Evolutionary conservation across 2,888 invertebrate genomes (phyloP).

Genomic region (Matsumyia berberina): DNA sequence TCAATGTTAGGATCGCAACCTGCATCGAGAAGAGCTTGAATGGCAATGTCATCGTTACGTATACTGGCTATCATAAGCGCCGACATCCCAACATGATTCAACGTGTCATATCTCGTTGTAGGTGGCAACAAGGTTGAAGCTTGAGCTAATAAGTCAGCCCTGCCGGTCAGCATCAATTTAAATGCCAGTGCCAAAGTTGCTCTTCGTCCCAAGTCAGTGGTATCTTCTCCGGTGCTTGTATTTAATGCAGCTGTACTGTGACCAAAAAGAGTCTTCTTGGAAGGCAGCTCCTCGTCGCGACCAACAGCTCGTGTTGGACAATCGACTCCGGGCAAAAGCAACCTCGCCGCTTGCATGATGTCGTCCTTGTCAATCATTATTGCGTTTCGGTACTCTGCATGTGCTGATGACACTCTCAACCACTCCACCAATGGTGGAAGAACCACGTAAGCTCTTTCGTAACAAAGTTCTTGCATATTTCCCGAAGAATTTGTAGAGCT

Average conservation of each 20-base stretch:
- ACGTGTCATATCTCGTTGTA: slow-evolving; percentile 89
- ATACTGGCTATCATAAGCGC: slow-evolving; percentile 93
- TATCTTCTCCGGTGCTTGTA: slow-evolving; percentile 81
- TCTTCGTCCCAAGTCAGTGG: slow-evolving; percentile 86
- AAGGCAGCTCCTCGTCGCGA: slow-evolving; percentile 85
- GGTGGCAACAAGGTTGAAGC: slow-evolving; percentile 91
- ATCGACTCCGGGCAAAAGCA: slow-evolving; percentile 94
- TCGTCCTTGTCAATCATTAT: slow-evolving; percentile 93
- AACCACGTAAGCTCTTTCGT: slow-evolving; percentile 94
- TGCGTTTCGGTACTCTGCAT: slow-evolving; percentile 92
- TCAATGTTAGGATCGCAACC: slow-evolving; percentile 94
- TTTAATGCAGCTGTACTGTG: slow-evolving; percentile 77
- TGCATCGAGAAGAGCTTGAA: slow-evolving; percentile 90
- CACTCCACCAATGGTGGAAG: slow-evolving; percentile 96
- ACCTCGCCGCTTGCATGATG: slow-evolving; percentile 93
- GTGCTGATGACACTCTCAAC: slow-evolving; percentile 93
- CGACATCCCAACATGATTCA: slow-evolving; percentile 91
- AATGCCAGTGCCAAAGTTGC: slow-evolving; percentile 91
- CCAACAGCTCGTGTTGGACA: slow-evolving; percentile 92
- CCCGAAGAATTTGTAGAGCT: slow-evolving; percentile 82
- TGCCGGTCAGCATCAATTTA: slow-evolving; percentile 91
- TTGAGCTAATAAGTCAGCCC: slow-evolving; percentile 91
- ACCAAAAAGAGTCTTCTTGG: slow-evolving; percentile 81
- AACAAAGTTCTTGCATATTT: slow-evolving; percentile 90
- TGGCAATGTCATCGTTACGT: slow-evolving; percentile 91